Base-by-base conservation (phyloP, 1,140 invertebrate species). In the Drosophila murphyi region DNA sequence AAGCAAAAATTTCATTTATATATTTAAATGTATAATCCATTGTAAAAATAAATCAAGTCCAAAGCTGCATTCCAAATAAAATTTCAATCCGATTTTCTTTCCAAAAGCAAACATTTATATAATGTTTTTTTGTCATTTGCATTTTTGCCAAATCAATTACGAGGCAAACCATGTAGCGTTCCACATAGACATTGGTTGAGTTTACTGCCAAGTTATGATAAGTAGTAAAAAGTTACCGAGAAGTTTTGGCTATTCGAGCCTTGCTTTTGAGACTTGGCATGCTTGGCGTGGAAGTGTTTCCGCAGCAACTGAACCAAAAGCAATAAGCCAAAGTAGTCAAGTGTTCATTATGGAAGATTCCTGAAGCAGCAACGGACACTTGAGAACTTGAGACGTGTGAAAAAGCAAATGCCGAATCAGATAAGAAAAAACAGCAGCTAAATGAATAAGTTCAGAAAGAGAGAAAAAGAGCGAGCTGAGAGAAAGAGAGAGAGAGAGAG, bases 381-480 rank as follows among this genome's bases (percentile, higher is more conserved):
- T 82, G 75, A 78, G 80, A 64, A 83, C 80, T 82, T 82, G 75
- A 78, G 80, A 64, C 68, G 80, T 62, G 80, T 78, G 74, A 82
- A 82, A 57, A 2, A 28, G 55, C 55, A 57, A 7, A 52, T 52
- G 32, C 51, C 54, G 12, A 20, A 5, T 29, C 54, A 41, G 12
- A 4, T 10, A 20, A 12, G 10, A 29, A 35, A 81, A 77, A 81
- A 47, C 69, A 63, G 72, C 57, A 41, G 51, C 4, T 20, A 56
- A 37, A 39, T 39, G 35, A 10, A 41, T 29, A 56, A 41, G n/a
- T 34, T 55, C 32, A 55, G 12, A 20, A 20, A 20, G 20, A 20
- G 20, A 20, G 20, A 20, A 20, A 20, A 20, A 1, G 20, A 20
- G 20, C 20, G 20, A 20, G 1, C 20, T 1, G 20, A 20, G 20